Percentiles rank a stretch among this genome's conserved stretches.
These are phyloP conservation scores for Scaptomyza montana DNA, from an alignment of 1,140 invertebrate genomes.

Conservation along the genomic window DNA sequence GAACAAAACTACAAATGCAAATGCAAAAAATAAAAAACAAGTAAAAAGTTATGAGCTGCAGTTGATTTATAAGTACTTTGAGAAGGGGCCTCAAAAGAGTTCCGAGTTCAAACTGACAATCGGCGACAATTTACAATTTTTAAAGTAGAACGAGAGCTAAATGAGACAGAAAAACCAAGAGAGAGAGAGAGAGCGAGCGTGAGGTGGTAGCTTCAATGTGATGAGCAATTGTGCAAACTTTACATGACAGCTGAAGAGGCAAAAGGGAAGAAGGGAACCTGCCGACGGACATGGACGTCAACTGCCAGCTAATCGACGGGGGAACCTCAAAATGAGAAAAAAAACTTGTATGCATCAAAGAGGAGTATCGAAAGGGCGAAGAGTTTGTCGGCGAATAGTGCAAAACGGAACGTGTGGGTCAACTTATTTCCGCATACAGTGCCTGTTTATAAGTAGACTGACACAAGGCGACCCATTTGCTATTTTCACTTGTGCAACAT, in stretches of 20 bases:
- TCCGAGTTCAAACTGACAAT: conserved; percentile 54
- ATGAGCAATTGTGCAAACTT: conserved; percentile 73
- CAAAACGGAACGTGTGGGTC: neutral
- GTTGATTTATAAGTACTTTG: conserved; percentile 66
- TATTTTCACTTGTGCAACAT: conserved; percentile 80
- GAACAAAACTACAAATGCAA: conserved; percentile 59
- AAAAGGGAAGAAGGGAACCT: conserved; percentile 16
- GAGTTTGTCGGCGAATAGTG: neutral
- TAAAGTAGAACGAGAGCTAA: conserved; percentile 9
- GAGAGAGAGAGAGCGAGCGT: neutral
- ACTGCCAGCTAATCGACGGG: conserved; percentile 75
- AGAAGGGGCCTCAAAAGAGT: neutral
- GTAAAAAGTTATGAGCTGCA: conserved; percentile 53
- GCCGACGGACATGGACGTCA: conserved; percentile 69
- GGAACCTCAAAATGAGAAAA: conserved; percentile 25
- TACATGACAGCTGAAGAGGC: conserved; percentile 31
- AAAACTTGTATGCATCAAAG: conserved; percentile 1
- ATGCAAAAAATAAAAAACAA: conserved; percentile 37
- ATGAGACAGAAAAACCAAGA: too few relatives aligned
- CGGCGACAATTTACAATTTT: conserved; percentile 67
- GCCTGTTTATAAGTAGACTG: conserved; percentile 39
- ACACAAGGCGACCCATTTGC: conserved; percentile 77
- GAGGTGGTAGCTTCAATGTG: conserved; percentile 39
- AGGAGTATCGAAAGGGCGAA: conserved; percentile 2
- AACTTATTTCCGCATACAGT: conserved; percentile 3